phyloP scores from a whole-genome alignment of 2,888 invertebrate species.

The Drosophila fungiperda region DNA sequence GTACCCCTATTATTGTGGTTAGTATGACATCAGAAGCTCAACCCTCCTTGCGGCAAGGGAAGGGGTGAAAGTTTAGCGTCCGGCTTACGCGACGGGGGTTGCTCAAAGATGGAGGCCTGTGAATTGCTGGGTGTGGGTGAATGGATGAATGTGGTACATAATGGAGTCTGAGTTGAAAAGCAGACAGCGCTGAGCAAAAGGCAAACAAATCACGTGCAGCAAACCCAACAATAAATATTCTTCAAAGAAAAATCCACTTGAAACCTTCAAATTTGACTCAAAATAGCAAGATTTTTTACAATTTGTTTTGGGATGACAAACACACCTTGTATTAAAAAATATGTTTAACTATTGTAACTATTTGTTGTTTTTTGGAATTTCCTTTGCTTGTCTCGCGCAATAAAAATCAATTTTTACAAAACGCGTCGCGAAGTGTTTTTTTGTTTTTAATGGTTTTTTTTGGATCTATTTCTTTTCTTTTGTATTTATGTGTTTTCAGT shows the following conservation, averaged over 20 bases:
- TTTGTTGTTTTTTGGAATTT: conserved; percentile 35
- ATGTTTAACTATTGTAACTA: conserved; percentile 22
- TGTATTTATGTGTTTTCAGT: conserved; percentile 30
- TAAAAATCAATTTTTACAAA: conserved; percentile 78
- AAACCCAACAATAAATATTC: conserved; percentile 31
- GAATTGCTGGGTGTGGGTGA: conserved; percentile 14
- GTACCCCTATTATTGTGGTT: conserved; percentile 62
- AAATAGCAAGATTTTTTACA: conserved; percentile 1
- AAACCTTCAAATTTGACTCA: conserved; percentile 1
- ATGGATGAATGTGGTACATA: conserved; percentile 13
- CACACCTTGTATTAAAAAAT: conserved; percentile 45
- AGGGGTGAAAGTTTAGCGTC: conserved; percentile 25
- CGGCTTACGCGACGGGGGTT: conserved; percentile 55
- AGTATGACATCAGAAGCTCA: conserved; percentile 71
- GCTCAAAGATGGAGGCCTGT: conserved; percentile 37
- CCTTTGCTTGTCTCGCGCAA: conserved; percentile 53
- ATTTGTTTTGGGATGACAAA: conserved; percentile 9
- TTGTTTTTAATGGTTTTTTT: conserved; percentile 50
- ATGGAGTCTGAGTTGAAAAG: conserved; percentile 29
- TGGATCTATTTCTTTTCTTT: conserved; percentile 16
- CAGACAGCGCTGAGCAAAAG: conserved; percentile 42
- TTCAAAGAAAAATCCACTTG: conserved; percentile 14
- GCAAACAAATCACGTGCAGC: conserved; percentile 67
- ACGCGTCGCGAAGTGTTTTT: conserved; percentile 59
- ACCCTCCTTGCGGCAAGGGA: conserved; percentile 15